phyloP scores from a whole-genome alignment of 2,113 vertebrate genomes.

The Capricornis sumatraensis region DNA sequence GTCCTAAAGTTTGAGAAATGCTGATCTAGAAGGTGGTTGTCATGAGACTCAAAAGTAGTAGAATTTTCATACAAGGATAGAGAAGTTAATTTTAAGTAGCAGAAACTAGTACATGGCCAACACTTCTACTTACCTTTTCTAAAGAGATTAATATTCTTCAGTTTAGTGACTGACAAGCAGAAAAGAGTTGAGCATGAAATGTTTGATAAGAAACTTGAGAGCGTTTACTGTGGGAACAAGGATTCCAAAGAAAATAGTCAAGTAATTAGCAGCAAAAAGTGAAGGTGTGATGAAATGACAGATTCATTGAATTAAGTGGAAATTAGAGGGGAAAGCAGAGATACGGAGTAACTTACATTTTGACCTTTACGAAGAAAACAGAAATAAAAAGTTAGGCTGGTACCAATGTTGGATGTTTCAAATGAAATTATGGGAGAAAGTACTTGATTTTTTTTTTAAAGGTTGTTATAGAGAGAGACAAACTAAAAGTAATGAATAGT shows the following conservation, averaged over 20 bases:
- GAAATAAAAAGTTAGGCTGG: background rate
- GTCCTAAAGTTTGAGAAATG: background rate
- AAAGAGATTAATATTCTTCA: background rate
- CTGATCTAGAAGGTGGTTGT: background rate
- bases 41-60: background rate
- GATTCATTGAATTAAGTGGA: conserved; percentile 13
- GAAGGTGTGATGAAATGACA: background rate
- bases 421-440: background rate
- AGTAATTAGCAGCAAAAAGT: background rate
- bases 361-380: background rate
- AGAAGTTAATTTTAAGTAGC: background rate
- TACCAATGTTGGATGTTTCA: background rate
- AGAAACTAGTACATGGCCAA: background rate
- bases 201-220: background rate
- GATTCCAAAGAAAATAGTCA: background rate
- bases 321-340: background rate
- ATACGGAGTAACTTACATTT: background rate
- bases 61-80: background rate
- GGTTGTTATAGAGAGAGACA: background rate
- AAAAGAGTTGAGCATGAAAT: background rate
- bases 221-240: background rate
- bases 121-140: background rate
- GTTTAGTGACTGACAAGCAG: background rate
- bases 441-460: background rate
- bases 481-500: background rate